phyloP scores from a whole-genome alignment of 2,888 invertebrate genomes.

The Cabera pusaria region DNA sequence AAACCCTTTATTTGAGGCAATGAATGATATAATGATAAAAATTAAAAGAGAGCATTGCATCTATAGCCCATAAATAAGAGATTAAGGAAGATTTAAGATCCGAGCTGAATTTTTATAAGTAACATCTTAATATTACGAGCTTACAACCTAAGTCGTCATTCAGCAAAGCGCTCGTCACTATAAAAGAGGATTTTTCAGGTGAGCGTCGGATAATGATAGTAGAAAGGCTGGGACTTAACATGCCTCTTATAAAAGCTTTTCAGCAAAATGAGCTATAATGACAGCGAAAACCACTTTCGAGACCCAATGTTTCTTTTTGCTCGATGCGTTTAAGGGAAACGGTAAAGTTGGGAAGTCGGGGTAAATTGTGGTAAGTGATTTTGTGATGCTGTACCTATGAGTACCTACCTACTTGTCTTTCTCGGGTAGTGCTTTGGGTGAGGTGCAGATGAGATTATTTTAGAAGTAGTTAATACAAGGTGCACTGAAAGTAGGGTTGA shows the following conservation, averaged over 20 bases:
- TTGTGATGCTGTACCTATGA: slow-evolving; percentile 26
- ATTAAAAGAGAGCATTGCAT: too few species aligned
- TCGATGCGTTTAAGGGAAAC: slow-evolving; percentile 48
- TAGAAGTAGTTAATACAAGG: slow-evolving; percentile 6
- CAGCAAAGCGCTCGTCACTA: slow-evolving; percentile 23
- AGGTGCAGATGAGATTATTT: slow-evolving; percentile 4
- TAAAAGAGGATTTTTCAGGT: slow-evolving; percentile 48
- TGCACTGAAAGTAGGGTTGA: too few species aligned
- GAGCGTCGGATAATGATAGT: slow-evolving; percentile 59
- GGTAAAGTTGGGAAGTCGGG: slow-evolving; percentile 25
- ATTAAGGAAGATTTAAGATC: too few species aligned
- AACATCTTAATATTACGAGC: too few species aligned
- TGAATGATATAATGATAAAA: too few species aligned
- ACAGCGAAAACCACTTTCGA: slow-evolving; percentile 65
- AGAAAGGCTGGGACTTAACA: slow-evolving; percentile 50
- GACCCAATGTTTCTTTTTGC: slow-evolving; percentile 58
- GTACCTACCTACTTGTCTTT: slow-evolving; percentile 23
- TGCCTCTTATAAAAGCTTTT: slow-evolving; percentile 57
- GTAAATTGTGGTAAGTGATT: slow-evolving; percentile 33
- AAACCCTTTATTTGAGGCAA: too few species aligned
- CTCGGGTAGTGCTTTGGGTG: slow-evolving; percentile 9
- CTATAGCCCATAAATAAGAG: too few species aligned
- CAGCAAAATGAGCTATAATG: slow-evolving; percentile 64
- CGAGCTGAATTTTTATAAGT: too few species aligned
- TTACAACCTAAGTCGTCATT: slow-evolving; percentile 9